Conservation (phyloP, 2,797 vertebrate genomes). For the Thalassophryne amazonica region DNA sequence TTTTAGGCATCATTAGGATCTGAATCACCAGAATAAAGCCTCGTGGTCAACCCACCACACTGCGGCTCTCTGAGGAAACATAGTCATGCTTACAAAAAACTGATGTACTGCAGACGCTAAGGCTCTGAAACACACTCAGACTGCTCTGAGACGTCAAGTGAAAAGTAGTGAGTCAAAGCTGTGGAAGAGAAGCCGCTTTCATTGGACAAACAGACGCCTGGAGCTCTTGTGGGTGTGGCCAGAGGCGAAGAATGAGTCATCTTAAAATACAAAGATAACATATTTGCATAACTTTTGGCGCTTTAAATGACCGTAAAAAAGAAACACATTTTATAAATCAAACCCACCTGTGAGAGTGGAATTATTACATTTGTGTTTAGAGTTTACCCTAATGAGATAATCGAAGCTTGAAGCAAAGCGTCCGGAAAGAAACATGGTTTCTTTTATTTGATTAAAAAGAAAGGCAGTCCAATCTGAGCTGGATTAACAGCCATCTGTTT, state of each 20-base stretch:
- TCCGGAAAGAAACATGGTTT: not conserved
- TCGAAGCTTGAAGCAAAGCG: constrained; percentile 5
- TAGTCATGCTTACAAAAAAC: constrained; percentile 35
- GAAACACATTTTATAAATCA: constrained; percentile 7
- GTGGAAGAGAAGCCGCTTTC: not conserved
- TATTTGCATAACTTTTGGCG: constrained; percentile 22
- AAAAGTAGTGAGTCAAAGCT: not conserved
- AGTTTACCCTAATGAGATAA: not conserved
- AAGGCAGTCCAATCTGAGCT: not conserved
- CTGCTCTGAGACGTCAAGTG: constrained; percentile 7
- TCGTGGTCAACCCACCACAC: constrained; percentile 17
- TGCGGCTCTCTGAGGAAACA: constrained; percentile 22
- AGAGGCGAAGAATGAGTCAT: constrained; percentile 4
- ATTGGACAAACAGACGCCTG: not conserved
- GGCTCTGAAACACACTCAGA: constrained; percentile 6
- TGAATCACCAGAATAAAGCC: constrained; percentile 52
- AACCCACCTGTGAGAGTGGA: not conserved
- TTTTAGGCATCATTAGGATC: constrained; percentile 51
- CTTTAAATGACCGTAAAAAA: not conserved
- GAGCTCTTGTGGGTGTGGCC: not conserved
- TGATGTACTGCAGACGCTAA: constrained; percentile 20
- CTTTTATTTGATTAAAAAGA: constrained; percentile 3
- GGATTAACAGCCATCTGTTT: constrained; percentile 7
- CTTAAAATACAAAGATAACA: not conserved
- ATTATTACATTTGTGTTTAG: not conserved